Evolutionary conservation across 2,113 vertebrate genomes (phyloP), one percentile per base, ranked within the genome.

Genomic region (Pelvicachromis taeniatus): DNA sequence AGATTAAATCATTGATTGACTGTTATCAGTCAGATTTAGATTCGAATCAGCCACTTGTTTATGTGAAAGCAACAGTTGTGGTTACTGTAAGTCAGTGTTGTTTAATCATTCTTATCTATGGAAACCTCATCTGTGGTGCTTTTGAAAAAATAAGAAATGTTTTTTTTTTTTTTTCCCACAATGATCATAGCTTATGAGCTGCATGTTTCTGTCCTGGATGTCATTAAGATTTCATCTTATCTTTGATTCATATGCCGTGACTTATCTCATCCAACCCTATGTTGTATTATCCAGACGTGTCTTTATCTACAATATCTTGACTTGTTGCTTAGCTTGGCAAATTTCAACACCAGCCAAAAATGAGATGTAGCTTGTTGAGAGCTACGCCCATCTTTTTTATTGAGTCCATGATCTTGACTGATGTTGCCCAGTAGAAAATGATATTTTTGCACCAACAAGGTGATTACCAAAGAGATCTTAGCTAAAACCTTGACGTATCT

Each of bases 21-120:
- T 31, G 9, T 40, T 80, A 61, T 85, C 61, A 65, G 4, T 6
- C 0, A 0, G 7, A 19, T 5, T 42, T 12, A 61, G 1, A 58
- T 48, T 19, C 40, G 7, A 4, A 13, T n/a, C n/a, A 77, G n/a
- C 59, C 5, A 5, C 55, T 45, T 87, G 54, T 85, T 89, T 31
- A 52, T 2, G 1, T 81, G 3, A 48, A 85, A 85, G 82, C 77
- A 78, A 23, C 59, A 38, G 52, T 8, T 29, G 26, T 55, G 42
- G 68, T 16, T 23, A 31, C 61, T 45, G 19, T 26, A 45, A 82
- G 53, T 53, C 10, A 4, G 13, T 75, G 78, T 21, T 31, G 40
- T 50, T 31, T 4, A 73, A 50, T 73, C 6, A 50, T 73, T 29
- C 0, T 0, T 75, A 19, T 1, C 17, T 50, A 70, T 45, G 1